A percentile compares a stretch with the other conserved stretches of the same genome.
These are phyloP conservation scores for Porphyrio hochstetteri DNA, from an alignment of 2,113 vertebrate species.

Conservation along the genomic window DNA sequence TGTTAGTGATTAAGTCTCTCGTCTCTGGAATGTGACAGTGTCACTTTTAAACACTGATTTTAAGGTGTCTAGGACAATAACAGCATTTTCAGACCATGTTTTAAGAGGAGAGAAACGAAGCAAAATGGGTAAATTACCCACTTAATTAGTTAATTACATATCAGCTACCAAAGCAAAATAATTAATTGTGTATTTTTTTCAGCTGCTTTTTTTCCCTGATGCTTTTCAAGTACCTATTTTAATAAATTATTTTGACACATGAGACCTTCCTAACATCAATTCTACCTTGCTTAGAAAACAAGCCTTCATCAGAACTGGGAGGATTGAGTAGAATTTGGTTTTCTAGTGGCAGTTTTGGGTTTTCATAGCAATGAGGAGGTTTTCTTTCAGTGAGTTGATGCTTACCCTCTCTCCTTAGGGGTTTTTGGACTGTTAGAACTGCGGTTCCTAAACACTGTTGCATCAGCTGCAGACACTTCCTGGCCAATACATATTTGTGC, in stretches of 20 bases:
- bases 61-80: not conserved
- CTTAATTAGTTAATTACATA: slow-evolving; percentile 1
- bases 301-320: not conserved
- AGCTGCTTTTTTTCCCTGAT: not conserved
- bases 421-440: not conserved
- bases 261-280: not conserved
- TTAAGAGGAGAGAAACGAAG: not conserved
- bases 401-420: not conserved
- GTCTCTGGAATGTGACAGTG: not conserved
- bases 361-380: not conserved
- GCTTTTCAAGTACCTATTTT: slow-evolving; percentile 1
- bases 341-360: not conserved
- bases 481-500: not conserved
- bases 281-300: not conserved
- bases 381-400: not conserved
- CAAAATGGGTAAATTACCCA: not conserved
- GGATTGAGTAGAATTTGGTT: not conserved
- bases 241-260: not conserved
- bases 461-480: not conserved
- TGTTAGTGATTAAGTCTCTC: not conserved
- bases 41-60: slow-evolving; percentile 6
- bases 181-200: not conserved
- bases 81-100: not conserved
- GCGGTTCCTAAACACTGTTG: not conserved
- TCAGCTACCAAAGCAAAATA: not conserved